A percentile compares a stretch with the other conserved stretches of the same genome.
Evolutionary conservation across 2,797 vertebrate species (phyloP).

Genomic region (Cryptoprocta ferox): DNA sequence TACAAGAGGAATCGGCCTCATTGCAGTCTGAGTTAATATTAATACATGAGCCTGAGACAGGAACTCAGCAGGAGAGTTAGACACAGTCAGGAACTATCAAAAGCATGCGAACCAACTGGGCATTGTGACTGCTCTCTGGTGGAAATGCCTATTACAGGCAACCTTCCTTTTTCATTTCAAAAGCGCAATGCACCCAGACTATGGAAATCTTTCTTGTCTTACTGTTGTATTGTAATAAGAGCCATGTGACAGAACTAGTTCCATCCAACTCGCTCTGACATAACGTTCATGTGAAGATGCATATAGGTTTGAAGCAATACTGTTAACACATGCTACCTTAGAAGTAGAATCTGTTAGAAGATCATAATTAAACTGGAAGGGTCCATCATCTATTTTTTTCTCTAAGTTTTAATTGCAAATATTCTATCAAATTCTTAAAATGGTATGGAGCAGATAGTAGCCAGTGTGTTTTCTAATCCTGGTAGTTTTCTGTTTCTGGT

Average conservation of each 20-base stretch:
- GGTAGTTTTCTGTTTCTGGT: not conserved
- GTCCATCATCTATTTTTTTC: not conserved
- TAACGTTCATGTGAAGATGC: not conserved
- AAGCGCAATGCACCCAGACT: not conserved
- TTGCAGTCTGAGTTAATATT: conserved; percentile 42
- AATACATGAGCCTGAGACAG: conserved; percentile 41
- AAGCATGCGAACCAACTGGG: not conserved
- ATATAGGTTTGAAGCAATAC: not conserved
- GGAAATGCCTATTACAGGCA: conserved; percentile 5
- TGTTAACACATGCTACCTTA: not conserved
- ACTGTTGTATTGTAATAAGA: conserved; percentile 48
- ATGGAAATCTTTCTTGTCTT: not conserved
- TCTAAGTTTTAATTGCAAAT: not conserved
- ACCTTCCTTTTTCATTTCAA: conserved; percentile 40
- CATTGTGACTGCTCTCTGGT: conserved; percentile 9
- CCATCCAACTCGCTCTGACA: not conserved
- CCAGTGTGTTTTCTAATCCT: not conserved
- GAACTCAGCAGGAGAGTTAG: conserved; percentile 39
- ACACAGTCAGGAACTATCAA: conserved; percentile 49
- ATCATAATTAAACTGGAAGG: not conserved
- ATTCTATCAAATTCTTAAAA: not conserved
- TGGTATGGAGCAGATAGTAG: not conserved
- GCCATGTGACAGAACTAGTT: not conserved
- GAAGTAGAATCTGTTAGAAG: conserved; percentile 6
- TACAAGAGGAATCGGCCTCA: conserved; percentile 39